Conservation (phyloP, 2,888 invertebrate species). For the Cheilosia scutellata region DNA sequence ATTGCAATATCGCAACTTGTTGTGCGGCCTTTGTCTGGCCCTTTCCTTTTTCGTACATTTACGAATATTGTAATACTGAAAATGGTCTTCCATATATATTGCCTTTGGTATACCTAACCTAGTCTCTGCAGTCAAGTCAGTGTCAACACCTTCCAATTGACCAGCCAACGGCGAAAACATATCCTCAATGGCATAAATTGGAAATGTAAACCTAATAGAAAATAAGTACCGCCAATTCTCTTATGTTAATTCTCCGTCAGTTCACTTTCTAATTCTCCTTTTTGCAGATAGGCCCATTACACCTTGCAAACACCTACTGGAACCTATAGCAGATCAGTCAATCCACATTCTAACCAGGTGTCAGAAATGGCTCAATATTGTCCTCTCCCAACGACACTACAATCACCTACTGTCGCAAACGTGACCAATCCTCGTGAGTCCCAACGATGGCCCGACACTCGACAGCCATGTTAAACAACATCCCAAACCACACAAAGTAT, state of each 20-base stretch:
- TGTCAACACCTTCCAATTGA: too few relatives aligned
- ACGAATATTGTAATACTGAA: too few relatives aligned
- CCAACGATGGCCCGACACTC: slow-evolving; percentile 10
- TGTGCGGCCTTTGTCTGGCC: too few relatives aligned
- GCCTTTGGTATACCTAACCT: too few relatives aligned
- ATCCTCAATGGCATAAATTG: too few relatives aligned
- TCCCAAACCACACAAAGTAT: slow-evolving; percentile 23
- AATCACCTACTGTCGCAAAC: slow-evolving; percentile 32
- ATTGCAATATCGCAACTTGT: too few relatives aligned
- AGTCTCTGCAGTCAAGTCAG: too few relatives aligned
- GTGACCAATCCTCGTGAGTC: slow-evolving; percentile 67
- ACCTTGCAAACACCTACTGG: slow-evolving; percentile 4
- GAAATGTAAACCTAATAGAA: neutral
- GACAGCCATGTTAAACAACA: slow-evolving; percentile 27
- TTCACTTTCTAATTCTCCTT: slow-evolving; percentile 11
- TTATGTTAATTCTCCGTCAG: slow-evolving; percentile 5
- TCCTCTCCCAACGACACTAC: slow-evolving; percentile 31
- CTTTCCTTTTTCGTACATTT: too few relatives aligned
- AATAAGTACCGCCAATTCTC: neutral
- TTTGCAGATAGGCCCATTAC: neutral
- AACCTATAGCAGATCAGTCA: neutral
- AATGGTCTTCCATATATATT: too few relatives aligned
- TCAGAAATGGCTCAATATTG: slow-evolving; percentile 52
- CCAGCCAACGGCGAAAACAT: too few relatives aligned
- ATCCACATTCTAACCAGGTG: slow-evolving; percentile 48